Percentiles rank a stretch among this genome's conserved stretches.
phyloP scores from a whole-genome alignment of 2,113 vertebrate species.

The Trochalopteron elliotii region DNA sequence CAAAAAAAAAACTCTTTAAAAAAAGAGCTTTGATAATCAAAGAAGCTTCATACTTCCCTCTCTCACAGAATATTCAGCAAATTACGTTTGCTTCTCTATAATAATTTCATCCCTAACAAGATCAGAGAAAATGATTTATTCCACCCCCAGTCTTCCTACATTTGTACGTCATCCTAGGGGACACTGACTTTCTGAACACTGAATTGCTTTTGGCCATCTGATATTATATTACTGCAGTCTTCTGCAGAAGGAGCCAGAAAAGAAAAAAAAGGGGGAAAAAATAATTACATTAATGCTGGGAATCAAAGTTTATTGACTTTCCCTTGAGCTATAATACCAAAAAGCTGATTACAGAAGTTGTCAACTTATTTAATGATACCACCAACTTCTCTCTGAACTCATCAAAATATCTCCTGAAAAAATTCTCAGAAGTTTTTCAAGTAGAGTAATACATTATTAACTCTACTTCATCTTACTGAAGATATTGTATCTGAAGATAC shows the following conservation, averaged over 20 bases:
- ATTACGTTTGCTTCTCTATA: slow-evolving; percentile 60
- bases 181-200: slow-evolving; percentile 62
- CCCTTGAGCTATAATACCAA: slow-evolving; percentile 76
- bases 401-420: slow-evolving; percentile 72
- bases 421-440: slow-evolving; percentile 58
- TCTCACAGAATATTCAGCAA: slow-evolving; percentile 48
- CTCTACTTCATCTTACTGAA: slow-evolving; percentile 11
- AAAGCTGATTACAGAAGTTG: slow-evolving; percentile 73
- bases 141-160: slow-evolving; percentile 71
- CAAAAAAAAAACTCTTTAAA: background rate
- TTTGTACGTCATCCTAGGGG: slow-evolving; percentile 74
- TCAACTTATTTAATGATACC: slow-evolving; percentile 73
- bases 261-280: background rate
- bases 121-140: slow-evolving; percentile 81
- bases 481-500: background rate
- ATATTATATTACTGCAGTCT: slow-evolving; percentile 75
- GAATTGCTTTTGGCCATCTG: slow-evolving; percentile 80
- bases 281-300: slow-evolving; percentile 78
- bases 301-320: slow-evolving; percentile 84
- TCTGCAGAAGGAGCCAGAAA: slow-evolving; percentile 61
- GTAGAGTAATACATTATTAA: slow-evolving; percentile 17
- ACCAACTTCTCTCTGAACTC: slow-evolving; percentile 47
- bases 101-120: slow-evolving; percentile 75
- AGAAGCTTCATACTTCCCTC: slow-evolving; percentile 30
- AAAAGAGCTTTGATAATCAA: slow-evolving; percentile 37